Base-by-base conservation (phyloP, 2,888 invertebrate species). In the Smittia sp. region DNA sequence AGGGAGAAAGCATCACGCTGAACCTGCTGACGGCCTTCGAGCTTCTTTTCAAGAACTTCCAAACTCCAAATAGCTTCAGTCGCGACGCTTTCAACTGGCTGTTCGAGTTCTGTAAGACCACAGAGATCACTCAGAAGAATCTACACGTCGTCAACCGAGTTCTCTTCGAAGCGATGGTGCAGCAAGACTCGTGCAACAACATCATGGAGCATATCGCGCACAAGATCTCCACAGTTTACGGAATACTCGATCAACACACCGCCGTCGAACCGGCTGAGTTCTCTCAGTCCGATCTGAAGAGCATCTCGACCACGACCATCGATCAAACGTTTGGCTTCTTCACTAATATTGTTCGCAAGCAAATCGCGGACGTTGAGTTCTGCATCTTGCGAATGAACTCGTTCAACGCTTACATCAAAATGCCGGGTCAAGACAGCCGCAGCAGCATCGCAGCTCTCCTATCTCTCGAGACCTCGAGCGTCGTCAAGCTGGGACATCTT, bases 31-130 rank as follows among this genome's bases (percentile, higher is more conserved):
- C 1, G 7, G 18, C 20, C 3, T 9, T 69, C n/a, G 27, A 69
- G 41, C 6, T 46, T 7, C 20, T 69, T 11, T 54, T 22, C 27
- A 27, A n/a, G 9, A 69, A 69, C 1, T 54, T 54, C 15, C 25
- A 69, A 18, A 15, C 9, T 9, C 25, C 52, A 9, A 54, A n/a
- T 0, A 18, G 20, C 7, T 22, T 15, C 15, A 11, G 13, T 11
- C 25, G 54, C 13, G 27, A 69, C 1, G 22, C 41, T 1, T 69
- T 25, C 27, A 69, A 69, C 54, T 69, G 69, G 69, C n/a, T 69
- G 1, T 27, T 69, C 1, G 18, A 24, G 1, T 54, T 69, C 15
- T 25, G 18, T 3, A 54, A 54, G 54, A 54, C n/a, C 18, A 54
- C 52, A 11, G 41, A 18, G 3, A 27, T 69, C 1, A 69, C 46